phyloP scores from a whole-genome alignment of 2,113 vertebrate species.

The Carettochelys insculpta region DNA sequence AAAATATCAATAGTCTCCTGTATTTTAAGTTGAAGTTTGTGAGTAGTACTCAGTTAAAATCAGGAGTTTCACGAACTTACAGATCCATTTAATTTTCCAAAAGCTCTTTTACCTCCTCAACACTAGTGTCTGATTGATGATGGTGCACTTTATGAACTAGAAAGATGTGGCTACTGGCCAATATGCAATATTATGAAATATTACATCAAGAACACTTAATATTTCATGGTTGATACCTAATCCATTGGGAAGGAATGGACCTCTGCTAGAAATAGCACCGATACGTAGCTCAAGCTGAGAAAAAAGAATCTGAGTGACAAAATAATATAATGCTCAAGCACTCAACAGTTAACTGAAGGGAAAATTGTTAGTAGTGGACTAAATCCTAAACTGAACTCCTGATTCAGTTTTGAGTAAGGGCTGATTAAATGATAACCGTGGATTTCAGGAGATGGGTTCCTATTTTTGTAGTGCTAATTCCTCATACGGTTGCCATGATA shows the following conservation, averaged over 20 bases:
- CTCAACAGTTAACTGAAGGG: not conserved
- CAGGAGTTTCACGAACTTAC: not conserved
- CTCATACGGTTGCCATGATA: not conserved
- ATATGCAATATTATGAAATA: constrained; percentile 52
- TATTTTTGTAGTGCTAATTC: not conserved
- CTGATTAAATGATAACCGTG: not conserved
- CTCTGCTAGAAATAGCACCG: constrained; percentile 7
- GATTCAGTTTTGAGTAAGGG: not conserved
- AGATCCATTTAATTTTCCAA: constrained; percentile 16
- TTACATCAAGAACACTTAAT: constrained; percentile 46
- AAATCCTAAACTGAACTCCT: not conserved
- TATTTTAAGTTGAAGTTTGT: not conserved
- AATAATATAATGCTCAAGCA: not conserved
- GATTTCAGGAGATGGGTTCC: not conserved
- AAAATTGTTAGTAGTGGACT: not conserved
- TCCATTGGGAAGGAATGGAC: not conserved
- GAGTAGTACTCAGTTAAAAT: not conserved
- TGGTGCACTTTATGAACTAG: constrained; percentile 59
- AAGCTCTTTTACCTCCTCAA: constrained; percentile 37
- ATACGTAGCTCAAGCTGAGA: not conserved
- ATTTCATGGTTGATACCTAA: constrained; percentile 38
- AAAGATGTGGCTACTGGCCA: constrained; percentile 64
- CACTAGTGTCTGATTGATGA: constrained; percentile 46
- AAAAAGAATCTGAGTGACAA: not conserved
- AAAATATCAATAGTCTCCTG: not conserved